A percentile compares a stretch with the other conserved stretches of the same genome.
These are phyloP conservation scores for Drosophila pullipes DNA, from an alignment of 2,888 invertebrate genomes.

Conservation along the genomic window DNA sequence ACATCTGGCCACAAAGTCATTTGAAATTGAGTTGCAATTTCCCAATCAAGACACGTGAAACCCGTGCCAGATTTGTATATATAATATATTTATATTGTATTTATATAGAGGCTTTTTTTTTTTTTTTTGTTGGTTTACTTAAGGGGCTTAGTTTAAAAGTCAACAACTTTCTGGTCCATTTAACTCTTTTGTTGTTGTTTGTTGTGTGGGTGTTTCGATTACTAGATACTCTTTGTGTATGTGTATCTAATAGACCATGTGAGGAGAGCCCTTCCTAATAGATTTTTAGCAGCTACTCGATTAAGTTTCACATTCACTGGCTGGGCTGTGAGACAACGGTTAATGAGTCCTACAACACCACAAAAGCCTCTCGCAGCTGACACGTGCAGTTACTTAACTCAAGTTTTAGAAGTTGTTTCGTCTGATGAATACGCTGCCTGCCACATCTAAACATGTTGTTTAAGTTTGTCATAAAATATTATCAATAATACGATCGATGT, in stretches of 20 bases:
- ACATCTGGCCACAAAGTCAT: conserved; percentile 1
- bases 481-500: background rate
- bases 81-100: background rate
- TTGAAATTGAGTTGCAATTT: conserved; percentile 15
- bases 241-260: conserved; percentile 34
- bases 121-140: background rate
- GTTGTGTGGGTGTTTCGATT: conserved; percentile 23
- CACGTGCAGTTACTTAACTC: conserved; percentile 42
- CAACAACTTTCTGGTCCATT: conserved; percentile 53
- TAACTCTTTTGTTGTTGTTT: conserved; percentile 64
- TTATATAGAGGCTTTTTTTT: background rate
- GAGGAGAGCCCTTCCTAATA: conserved; percentile 30
- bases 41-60: conserved; percentile 6
- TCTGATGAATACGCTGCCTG: conserved; percentile 24
- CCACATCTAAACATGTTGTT: background rate
- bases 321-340: conserved; percentile 30
- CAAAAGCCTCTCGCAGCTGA: conserved; percentile 27
- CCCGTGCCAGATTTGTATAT: background rate
- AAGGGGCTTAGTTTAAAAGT: conserved; percentile 42
- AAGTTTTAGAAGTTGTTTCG: conserved; percentile 7
- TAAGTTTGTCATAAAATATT: background rate
- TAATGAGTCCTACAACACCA: conserved; percentile 62
- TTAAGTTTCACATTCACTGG: conserved; percentile 39
- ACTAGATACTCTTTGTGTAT: conserved; percentile 19
- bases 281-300: conserved; percentile 49